A percentile compares a stretch with the other conserved stretches of the same genome.
phyloP scores from a whole-genome alignment of 2,797 vertebrate genomes.

The Varecia variegata region DNA sequence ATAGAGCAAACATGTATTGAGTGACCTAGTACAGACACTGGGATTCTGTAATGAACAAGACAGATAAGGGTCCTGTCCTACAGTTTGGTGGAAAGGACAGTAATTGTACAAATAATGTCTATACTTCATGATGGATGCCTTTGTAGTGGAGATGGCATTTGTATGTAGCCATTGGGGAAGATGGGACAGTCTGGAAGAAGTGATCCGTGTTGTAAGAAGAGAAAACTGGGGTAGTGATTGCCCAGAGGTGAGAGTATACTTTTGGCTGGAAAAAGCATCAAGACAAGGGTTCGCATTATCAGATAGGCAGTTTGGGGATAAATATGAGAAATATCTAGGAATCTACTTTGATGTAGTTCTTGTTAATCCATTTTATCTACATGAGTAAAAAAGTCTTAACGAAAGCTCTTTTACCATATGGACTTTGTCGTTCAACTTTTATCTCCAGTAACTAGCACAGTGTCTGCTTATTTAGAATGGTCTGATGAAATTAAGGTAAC shows the following conservation, averaged over 20 bases:
- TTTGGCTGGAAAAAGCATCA: background rate
- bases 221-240: background rate
- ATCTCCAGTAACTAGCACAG: background rate
- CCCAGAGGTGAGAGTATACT: background rate
- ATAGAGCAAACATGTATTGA: background rate
- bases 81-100: background rate
- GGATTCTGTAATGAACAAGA: background rate
- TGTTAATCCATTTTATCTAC: background rate
- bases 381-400: background rate
- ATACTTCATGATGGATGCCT: background rate
- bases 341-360: background rate
- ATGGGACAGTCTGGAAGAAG: background rate
- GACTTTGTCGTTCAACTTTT: background rate
- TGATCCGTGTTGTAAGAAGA: background rate
- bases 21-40: background rate
- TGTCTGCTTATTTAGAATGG: background rate
- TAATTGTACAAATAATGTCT: background rate
- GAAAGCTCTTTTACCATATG: background rate
- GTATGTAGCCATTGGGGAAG: background rate
- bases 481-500: background rate
- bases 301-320: background rate
- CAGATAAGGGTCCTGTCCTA: background rate
- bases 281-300: background rate
- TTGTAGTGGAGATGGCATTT: background rate
- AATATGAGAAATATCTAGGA: background rate